Evolutionary conservation across 92 coral and sea anemone species (phyloP).

Genomic region (Porites rus): DNA sequence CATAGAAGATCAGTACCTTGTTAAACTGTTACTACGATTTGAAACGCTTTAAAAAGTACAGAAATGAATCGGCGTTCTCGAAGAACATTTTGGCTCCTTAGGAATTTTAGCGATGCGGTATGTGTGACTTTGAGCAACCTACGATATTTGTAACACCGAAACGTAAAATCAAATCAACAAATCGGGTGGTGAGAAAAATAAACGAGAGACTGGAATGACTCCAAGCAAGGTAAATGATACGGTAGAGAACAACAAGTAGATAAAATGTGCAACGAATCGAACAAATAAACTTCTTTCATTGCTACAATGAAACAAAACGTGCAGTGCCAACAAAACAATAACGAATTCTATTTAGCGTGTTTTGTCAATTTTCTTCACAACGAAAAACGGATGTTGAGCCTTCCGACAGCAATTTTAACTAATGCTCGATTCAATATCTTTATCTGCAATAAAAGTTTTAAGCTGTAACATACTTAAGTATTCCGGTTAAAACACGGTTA

Average conservation of each 20-base stretch:
- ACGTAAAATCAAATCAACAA: background rate
- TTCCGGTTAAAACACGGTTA: slow-evolving; percentile 27
- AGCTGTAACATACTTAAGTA: slow-evolving; percentile 11
- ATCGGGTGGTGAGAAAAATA: background rate
- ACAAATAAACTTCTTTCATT: slow-evolving; percentile 19
- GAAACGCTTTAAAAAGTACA: background rate
- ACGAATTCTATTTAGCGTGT: background rate
- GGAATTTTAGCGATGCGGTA: slow-evolving; percentile 8
- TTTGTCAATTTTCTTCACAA: background rate
- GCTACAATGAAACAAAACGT: background rate
- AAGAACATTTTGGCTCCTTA: background rate
- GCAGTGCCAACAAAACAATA: slow-evolving; percentile 12
- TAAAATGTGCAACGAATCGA: background rate
- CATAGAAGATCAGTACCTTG: background rate
- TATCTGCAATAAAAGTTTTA: background rate
- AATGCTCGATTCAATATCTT: background rate
- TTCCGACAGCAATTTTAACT: background rate
- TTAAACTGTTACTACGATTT: background rate
- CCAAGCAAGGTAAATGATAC: background rate
- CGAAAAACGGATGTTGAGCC: background rate
- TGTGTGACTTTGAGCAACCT: background rate
- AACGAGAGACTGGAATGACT: background rate
- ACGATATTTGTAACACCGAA: background rate
- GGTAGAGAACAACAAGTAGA: background rate
- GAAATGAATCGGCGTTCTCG: background rate